A percentile compares a stretch with the other conserved stretches of the same genome.
phyloP scores from a whole-genome alignment of 2,113 vertebrate genomes.

The Tragelaphus buxtoni region DNA sequence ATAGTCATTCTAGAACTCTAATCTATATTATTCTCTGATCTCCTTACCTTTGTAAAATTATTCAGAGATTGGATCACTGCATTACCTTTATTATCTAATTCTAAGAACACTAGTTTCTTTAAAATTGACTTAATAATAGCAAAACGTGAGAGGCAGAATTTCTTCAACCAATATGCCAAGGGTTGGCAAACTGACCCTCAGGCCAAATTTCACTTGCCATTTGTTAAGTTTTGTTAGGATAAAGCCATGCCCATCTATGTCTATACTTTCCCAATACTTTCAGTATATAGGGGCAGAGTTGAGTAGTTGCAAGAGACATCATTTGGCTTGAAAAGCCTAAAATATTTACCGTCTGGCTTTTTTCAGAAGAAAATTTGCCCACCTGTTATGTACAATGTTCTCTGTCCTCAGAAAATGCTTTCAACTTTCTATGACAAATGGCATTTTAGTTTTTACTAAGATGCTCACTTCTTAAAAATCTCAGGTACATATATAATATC shows the following conservation, averaged over 20 bases:
- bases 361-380: background rate
- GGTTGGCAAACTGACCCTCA: background rate
- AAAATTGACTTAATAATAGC: background rate
- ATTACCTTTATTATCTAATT: background rate
- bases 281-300: background rate
- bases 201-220: background rate
- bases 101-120: background rate
- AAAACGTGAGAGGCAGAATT: background rate
- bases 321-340: background rate
- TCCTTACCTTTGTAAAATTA: background rate
- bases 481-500: background rate
- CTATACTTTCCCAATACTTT: background rate
- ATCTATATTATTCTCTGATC: background rate
- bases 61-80: background rate
- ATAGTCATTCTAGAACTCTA: background rate
- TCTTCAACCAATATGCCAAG: background rate
- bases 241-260: background rate
- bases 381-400: background rate
- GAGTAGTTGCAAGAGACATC: background rate
- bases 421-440: background rate
- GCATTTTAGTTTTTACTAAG: background rate
- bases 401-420: background rate
- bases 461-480: background rate
- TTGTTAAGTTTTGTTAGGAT: background rate
- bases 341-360: background rate